Evolutionary conservation across 2,888 invertebrate species (phyloP), one percentile per base, ranked within the genome.

Genomic region (Scotopteryx bipunctaria): DNA sequence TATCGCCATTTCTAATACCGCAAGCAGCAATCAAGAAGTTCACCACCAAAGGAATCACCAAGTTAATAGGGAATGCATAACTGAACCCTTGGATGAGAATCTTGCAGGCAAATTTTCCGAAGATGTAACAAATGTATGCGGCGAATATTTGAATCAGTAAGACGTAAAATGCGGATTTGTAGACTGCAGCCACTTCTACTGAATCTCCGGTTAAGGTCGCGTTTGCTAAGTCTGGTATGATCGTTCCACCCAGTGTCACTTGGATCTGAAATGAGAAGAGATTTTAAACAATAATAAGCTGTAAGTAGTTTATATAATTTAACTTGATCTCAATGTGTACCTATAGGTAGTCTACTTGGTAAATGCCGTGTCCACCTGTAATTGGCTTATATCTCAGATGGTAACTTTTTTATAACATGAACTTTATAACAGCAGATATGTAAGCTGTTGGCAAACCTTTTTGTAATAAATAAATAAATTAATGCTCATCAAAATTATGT

Each of bases 51-150:
- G 99, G 99, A 48, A 98, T 96, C 0, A 97, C 96, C 57, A 99
- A 92, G 81, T 97, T 97, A 3, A 99, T 95, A 0, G 99, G 99
- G 67, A 99, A 96, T 0, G 99, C 98, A 76, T 98, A 99, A 76
- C 98, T 98, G 91, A 98, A 97, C 14, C 98, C 96, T 91, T 99
- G 99, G 63, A 99, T 98, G 69, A 98, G 93, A 71, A 98, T 98
- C 88, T 98, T 98, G 88, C 98, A 98, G 2, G 98, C 97, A 65
- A 98, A 98, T 87, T 98, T 98, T 59, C 97, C 97, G 71, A 97
- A 96, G 63, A 98, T 95, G 73, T 98, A 98, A 68, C 97, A 97
- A 40, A 97, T 90, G 72, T 97, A 97, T 2, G 97, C 94, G 1
- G 96, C 94, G 44, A 95, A 90, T 37, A 97, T 92, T 85, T 98